These are phyloP conservation scores for Yponomeuta plumbellus DNA, from an alignment of 2,888 invertebrate genomes.

Conservation along the genomic window DNA sequence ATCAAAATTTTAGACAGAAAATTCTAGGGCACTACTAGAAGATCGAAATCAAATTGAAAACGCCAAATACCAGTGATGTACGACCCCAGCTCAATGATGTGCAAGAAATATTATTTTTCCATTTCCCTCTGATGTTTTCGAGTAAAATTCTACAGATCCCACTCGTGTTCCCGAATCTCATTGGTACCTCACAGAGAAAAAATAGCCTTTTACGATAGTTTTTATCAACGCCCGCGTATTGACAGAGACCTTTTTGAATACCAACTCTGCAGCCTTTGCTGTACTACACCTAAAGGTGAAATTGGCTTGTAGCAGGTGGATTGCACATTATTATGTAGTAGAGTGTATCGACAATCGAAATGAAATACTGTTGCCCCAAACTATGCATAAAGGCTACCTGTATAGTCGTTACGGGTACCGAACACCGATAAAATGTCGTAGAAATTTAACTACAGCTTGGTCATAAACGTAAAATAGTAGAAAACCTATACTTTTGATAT, in stretches of 20 bases:
- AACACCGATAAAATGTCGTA: not conserved
- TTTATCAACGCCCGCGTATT: not conserved
- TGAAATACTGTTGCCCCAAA: conserved; percentile 7
- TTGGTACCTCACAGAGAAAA: not conserved
- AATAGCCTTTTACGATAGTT: not conserved
- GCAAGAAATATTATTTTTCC: not conserved
- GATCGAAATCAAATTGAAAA: not conserved
- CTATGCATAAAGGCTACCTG: not conserved
- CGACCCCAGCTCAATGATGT: not conserved
- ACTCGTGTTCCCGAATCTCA: not conserved
- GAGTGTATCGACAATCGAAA: conserved; percentile 5
- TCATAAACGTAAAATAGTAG: not conserved
- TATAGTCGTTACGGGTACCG: not conserved
- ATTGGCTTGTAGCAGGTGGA: not conserved
- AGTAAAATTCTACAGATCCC: not conserved
- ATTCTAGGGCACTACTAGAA: not conserved
- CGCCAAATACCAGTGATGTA: not conserved
- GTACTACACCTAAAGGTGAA: not conserved
- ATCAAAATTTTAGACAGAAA: no score
- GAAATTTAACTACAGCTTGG: not conserved
- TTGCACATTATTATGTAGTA: not conserved
- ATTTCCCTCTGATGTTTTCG: not conserved
- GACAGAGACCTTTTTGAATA: not conserved
- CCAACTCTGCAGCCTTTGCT: not conserved
- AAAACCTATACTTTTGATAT: no score